Evolutionary conservation across 2,113 vertebrate species (phyloP).

Genomic region (Uria lomvia): DNA sequence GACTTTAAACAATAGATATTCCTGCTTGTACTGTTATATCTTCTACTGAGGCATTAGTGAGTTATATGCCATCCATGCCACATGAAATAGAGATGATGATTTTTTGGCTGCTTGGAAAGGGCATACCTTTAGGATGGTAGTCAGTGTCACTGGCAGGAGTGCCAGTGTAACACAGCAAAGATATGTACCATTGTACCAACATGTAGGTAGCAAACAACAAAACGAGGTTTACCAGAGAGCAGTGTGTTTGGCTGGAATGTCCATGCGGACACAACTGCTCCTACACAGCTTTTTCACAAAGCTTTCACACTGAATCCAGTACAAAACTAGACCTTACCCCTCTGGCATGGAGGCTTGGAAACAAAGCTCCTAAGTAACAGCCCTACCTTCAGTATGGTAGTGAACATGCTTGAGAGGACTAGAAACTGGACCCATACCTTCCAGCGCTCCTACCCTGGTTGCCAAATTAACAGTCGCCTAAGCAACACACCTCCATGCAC

Average conservation of each 20-base stretch:
- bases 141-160: not conserved
- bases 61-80: not conserved
- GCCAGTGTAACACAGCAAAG: not conserved
- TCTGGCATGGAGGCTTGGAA: not conserved
- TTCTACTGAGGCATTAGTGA: not conserved
- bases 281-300: not conserved
- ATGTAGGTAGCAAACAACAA: not conserved
- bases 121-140: not conserved
- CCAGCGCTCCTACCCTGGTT: not conserved
- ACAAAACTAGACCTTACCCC: not conserved
- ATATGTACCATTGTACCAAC: not conserved
- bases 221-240: not conserved
- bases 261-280: accelerated
- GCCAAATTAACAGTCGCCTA: accelerated
- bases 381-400: accelerated
- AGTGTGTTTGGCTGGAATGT: not conserved
- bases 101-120: not conserved
- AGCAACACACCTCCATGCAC: accelerated
- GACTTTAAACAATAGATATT: not conserved
- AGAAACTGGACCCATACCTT: not conserved
- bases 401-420: not conserved
- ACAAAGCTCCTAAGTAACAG: not conserved
- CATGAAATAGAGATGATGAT: not conserved
- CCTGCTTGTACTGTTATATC: not conserved
- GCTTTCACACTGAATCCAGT: not conserved